phyloP scores from a whole-genome alignment of 2,113 vertebrate species.

The Dromiciops gliroides region DNA sequence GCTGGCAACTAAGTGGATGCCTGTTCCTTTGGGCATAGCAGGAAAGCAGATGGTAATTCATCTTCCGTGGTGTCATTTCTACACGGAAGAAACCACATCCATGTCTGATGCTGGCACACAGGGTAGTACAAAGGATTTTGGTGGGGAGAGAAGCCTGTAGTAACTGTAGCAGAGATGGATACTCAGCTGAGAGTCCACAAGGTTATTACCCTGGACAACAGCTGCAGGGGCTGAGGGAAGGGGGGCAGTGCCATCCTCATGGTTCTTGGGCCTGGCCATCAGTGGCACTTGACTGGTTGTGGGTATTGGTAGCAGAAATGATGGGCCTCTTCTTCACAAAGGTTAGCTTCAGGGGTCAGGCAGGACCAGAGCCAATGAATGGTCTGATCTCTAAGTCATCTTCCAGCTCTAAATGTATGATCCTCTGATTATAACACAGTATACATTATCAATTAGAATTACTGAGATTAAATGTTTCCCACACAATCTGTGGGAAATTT shows the following conservation, averaged over 20 bases:
- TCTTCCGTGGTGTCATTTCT: not conserved
- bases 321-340: not conserved
- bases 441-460: not conserved
- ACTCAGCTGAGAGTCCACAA: not conserved
- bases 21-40: not conserved
- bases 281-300: not conserved
- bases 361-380: not conserved
- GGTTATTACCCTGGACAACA: not conserved
- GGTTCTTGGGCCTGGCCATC: not conserved
- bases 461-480: not conserved
- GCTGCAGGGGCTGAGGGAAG: not conserved
- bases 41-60: not conserved
- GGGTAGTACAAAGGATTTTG: not conserved
- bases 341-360: not conserved
- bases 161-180: not conserved
- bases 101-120: not conserved
- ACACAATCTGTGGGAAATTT: not conserved
- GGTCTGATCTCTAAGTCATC: not conserved
- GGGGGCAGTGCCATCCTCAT: not conserved
- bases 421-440: not conserved
- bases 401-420: not conserved
- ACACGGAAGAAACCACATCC: not conserved
- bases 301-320: not conserved
- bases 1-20: not conserved
- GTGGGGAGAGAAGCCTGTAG: not conserved